Evolutionary conservation across 2,888 invertebrate genomes (phyloP), one percentile per base, ranked within the genome.

Genomic region (Andricus quercusramuli): DNA sequence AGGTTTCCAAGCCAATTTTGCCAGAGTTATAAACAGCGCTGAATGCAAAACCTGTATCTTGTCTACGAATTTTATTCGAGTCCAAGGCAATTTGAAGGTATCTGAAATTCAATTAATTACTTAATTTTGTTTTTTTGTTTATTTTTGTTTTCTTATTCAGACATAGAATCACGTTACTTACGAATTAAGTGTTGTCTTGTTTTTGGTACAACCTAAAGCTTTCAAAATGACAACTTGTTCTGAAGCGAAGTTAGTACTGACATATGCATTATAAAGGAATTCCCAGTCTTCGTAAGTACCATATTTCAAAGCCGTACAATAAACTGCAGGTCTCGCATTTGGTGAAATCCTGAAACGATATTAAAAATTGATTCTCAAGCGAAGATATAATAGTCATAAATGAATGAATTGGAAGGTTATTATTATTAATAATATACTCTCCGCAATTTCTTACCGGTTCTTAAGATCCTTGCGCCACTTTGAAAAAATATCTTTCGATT

Each of bases 231-330:
- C 94, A 4, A 93, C 93, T 67, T 95, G 94, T 85, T 96, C 94
- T 2, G 94, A 93, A 0, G 96, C 95, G 66, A 95, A 94, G 22
- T 94, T 94, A 4, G 95, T 93, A 77, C 93, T 93, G 59, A 92
- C 87, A 92, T 95, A 96, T 85, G 94, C 92, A 6, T 93, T 86
- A 95, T 95, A 96, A 62, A 96, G 93, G 90, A 96, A 95, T 37
- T 96, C 94, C 95, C 96, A 97, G 89, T 96, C 96, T 0, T 93
- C 93, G 41, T 94, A 93, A 0, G 94, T 95, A 65, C 97, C 97
- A 79, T 94, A 91, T 78, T 94, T 94, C 0, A 97, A 90, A 29
- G 95, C 96, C 11, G 93, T 92, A 89, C 96, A 96, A 90, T 95
- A 96, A 1, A 96, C 95, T 0, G 95, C 92, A 0, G 94, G 91